phyloP scores from a whole-genome alignment of 1,140 invertebrate species.

The Nasonia vitripennis region DNA sequence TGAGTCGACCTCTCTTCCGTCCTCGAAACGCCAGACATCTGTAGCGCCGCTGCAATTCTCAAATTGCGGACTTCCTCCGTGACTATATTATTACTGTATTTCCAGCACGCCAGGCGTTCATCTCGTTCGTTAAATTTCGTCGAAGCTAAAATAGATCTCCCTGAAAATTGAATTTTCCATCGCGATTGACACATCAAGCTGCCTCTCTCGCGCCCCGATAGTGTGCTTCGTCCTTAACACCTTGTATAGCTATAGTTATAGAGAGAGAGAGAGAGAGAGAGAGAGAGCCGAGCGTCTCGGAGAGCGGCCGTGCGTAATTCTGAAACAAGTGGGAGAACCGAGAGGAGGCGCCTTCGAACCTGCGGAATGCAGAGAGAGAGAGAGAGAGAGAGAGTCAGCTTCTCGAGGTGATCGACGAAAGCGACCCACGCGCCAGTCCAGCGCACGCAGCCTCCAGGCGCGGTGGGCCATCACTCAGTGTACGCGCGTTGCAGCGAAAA shows the following conservation, averaged over 20 bases:
- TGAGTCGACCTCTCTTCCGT: slow-evolving; percentile 22
- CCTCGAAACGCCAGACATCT: background rate
- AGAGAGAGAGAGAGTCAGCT: background rate
- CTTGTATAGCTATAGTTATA: background rate
- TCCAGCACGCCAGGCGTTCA: too few species aligned
- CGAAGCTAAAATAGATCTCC: too few species aligned
- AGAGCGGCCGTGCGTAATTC: background rate
- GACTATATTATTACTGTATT: too few species aligned
- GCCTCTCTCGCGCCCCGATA: background rate
- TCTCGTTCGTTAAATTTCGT: too few species aligned
- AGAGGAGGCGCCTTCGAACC: slow-evolving; percentile 6
- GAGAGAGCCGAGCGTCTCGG: background rate
- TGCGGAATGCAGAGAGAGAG: slow-evolving; percentile 7
- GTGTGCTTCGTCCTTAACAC: background rate
- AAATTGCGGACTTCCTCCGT: background rate
- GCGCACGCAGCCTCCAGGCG: slow-evolving; percentile 14
- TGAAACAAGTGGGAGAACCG: slow-evolving; percentile 3
- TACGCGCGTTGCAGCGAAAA: too few species aligned
- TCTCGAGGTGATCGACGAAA: background rate
- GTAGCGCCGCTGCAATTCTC: background rate
- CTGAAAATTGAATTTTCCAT: too few species aligned
- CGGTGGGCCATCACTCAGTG: background rate
- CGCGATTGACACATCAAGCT: background rate
- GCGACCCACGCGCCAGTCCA: background rate
- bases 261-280: too few species aligned